A percentile compares a stretch with the other conserved stretches of the same genome.
Evolutionary conservation across 2,797 vertebrate species (phyloP).

Genomic region (Jordanella pulchra): DNA sequence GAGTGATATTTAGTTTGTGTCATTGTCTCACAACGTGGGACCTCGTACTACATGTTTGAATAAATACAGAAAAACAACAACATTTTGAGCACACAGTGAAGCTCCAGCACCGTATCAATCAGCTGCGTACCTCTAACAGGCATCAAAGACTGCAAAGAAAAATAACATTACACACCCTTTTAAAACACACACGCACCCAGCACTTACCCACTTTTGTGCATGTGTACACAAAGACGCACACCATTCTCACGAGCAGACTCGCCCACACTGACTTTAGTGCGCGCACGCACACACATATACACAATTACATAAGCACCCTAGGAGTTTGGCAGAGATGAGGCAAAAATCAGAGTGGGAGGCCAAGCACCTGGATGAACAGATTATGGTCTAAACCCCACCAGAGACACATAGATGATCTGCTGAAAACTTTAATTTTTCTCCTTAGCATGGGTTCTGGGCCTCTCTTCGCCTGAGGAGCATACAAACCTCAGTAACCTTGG

Average conservation of each 20-base stretch:
- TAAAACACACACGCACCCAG: constrained; percentile 67
- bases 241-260: constrained; percentile 57
- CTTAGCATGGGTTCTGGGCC: constrained; percentile 52
- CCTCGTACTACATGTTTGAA: constrained; percentile 46
- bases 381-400: constrained; percentile 73
- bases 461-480: constrained; percentile 49
- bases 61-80: constrained; percentile 45
- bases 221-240: constrained; percentile 62
- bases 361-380: constrained; percentile 78
- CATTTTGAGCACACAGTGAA: constrained; percentile 42
- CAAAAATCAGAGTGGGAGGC: constrained; percentile 73
- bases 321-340: constrained; percentile 72
- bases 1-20: constrained; percentile 66
- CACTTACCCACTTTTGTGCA: constrained; percentile 70
- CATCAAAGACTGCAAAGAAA: constrained; percentile 62
- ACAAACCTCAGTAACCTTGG: constrained; percentile 61
- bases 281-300: constrained; percentile 36
- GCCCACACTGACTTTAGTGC: constrained; percentile 46
- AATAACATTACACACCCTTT: constrained; percentile 67
- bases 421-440: constrained; percentile 68
- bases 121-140: constrained; percentile 57
- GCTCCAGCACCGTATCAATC: constrained; percentile 62
- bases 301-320: constrained; percentile 74
- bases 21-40: constrained; percentile 46
- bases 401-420: constrained; percentile 70